These are phyloP conservation scores for Nowickia ferox DNA, from an alignment of 2,888 invertebrate species.

Conservation along the genomic window DNA sequence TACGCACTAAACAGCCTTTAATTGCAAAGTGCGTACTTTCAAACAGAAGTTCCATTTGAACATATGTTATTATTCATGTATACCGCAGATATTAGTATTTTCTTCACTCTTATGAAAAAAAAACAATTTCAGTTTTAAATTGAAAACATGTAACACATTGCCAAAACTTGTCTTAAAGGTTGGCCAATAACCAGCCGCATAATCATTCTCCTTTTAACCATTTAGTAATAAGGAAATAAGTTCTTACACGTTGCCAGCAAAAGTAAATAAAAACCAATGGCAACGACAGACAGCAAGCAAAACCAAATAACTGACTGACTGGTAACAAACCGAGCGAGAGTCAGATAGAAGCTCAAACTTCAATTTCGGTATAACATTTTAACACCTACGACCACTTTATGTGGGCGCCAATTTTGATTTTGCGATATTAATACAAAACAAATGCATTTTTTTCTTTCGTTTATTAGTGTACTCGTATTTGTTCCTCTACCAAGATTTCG, in stretches of 20 bases:
- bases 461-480: constrained; percentile 33
- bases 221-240: constrained; percentile 67
- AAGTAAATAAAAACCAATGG: constrained; percentile 52
- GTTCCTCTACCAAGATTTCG: constrained; percentile 31
- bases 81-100: too few species aligned
- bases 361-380: constrained; percentile 67
- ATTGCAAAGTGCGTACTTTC: too few species aligned
- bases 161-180: constrained; percentile 42
- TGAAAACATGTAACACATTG: constrained; percentile 12
- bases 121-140: background rate
- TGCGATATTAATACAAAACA: constrained; percentile 72
- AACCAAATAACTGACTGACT: constrained; percentile 31
- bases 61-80: too few species aligned
- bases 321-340: constrained; percentile 41
- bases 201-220: constrained; percentile 51
- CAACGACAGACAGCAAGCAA: constrained; percentile 24
- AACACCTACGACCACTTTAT: constrained; percentile 73
- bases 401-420: constrained; percentile 75
- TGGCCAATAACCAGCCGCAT: constrained; percentile 42
- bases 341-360: constrained; percentile 52
- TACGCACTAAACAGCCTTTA: too few species aligned
- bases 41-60: too few species aligned
- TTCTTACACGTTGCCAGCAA: constrained; percentile 46
- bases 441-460: constrained; percentile 59
- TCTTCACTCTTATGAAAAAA: background rate